Evolutionary conservation across 2,888 invertebrate genomes (phyloP), one percentile per base, ranked within the genome.

Genomic region (Apoderus coryli): DNA sequence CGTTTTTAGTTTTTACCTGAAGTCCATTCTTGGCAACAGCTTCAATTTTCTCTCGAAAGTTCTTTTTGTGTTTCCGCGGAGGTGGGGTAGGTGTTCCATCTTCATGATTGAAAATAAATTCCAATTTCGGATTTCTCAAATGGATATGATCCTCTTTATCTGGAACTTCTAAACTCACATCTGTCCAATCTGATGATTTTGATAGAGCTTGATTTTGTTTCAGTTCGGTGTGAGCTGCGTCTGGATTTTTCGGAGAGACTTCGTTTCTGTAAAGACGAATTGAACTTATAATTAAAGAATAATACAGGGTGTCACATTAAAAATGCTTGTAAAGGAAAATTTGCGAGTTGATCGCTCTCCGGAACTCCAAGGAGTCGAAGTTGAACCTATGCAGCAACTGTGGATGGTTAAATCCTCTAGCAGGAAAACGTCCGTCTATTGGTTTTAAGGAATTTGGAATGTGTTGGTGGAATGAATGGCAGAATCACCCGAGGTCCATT

Each of bases 131-230:
- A 36, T 56, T 56, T 25, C 50, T 47, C 11, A 52, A 38, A 29
- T 51, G 47, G 16, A 52, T 42, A 9, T 40, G 38, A 29, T 58
- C 48, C 47, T 59, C 49, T 48, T 59, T 46, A 31, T 60, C 50
- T 45, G 64, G 61, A 29, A 64, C 64, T 48, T 64, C 63, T 32
- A 67, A 53, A 38, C 61, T 56, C 31, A 60, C 63, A 43, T 65
- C 63, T 19, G 64, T 65, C 67, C 67, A 67, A 41, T 67, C 65
- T 3, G 54, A 47, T 4, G 56, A 55, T 41, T 54, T 56, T 3
- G 55, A 51, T 9, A 50, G 31, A 2, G 43, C 42, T 37, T 47
- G 40, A 4, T 30, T 31, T 15, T 36, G 30, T 19, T 36, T 34
- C 4, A 38, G 33, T 28, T 33, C 37, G 25, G 40, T 35, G 28